Evolutionary conservation across 2,888 invertebrate genomes (phyloP), one percentile per base, ranked within the genome.

Genomic region (Laothoe populi): DNA sequence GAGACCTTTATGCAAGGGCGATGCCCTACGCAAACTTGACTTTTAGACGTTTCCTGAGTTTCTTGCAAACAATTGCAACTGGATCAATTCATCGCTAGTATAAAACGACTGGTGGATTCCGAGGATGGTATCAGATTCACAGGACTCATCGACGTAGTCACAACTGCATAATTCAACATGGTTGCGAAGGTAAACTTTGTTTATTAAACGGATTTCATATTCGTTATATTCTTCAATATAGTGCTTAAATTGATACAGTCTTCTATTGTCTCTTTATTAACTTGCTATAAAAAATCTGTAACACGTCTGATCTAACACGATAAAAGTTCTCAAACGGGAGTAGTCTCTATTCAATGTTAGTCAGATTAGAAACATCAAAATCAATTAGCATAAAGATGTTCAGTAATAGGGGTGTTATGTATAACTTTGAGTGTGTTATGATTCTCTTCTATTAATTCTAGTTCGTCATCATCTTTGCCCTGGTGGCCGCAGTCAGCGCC

Each of bases 11-110:
- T 65, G 66, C 70, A 69, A 72, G 88, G 78, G 82, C 86, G 82
- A 85, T 84, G 86, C 63, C 82, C 86, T 67, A 67, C 60, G 69
- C 74, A 86, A 73, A 81, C 90, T 91, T 91, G 90, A 90, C 89
- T 89, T 91, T 91, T 84, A 88, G 69, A 71, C 63, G 72, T 83
- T 90, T 91, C 91, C 90, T 90, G 88, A 83, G 81, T 85, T 86
- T 86, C 83, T 84, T 66, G 71, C 73, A 75, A 81, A 67, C 68
- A 79, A 72, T 70, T 74, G 78, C 76, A 88, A 86, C 84, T 86
- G 80, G 82, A 84, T 72, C 81, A 77, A 65, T 76, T 72, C 59
- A 46, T 71, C 61, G 67, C 65, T 70, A 70, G 79, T 91, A 91
- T 88, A 91, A 82, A 87, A 82, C 77, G 74, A 62, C 66, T 60